phyloP scores from a whole-genome alignment of 1,140 invertebrate genomes.

The Zaprionus vittiger region DNA sequence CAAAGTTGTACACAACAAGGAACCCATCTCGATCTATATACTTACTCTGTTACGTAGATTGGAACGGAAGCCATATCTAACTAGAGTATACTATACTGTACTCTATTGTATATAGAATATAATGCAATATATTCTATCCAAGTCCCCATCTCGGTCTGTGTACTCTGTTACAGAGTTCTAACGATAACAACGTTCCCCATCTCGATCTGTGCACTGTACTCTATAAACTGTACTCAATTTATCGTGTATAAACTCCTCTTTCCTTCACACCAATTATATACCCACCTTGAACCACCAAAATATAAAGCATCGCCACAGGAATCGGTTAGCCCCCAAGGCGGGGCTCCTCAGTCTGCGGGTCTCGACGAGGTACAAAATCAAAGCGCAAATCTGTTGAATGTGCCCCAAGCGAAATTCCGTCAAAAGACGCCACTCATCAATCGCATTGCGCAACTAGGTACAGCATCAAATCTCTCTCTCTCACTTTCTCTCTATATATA shows the following conservation, averaged over 20 bases:
- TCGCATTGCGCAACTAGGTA: conserved; percentile 83
- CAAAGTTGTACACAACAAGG: no score
- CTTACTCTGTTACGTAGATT: no score
- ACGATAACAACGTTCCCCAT: background rate
- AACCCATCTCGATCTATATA: no score
- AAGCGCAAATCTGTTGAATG: conserved; percentile 63
- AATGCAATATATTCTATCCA: no score
- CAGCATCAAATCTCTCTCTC: conserved; percentile 25
- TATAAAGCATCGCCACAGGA: conserved; percentile 73
- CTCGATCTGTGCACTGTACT: background rate
- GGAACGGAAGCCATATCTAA: no score
- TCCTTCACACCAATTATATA: conserved; percentile 21
- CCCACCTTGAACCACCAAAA: conserved; percentile 15
- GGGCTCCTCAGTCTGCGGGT: conserved; percentile 40
- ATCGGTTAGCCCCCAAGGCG: conserved; percentile 58
- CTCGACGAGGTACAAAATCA: conserved; percentile 57
- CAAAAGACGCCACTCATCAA: conserved; percentile 83
- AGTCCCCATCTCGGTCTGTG: background rate
- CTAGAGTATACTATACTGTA: no score
- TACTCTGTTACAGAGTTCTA: conserved; percentile 1
- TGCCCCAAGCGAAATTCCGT: conserved; percentile 77
- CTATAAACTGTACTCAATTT: conserved; percentile 24
- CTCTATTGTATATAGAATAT: no score
- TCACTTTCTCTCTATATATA: background rate
- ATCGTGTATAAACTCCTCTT: conserved; percentile 48